Base-by-base conservation (phyloP, 2,797 vertebrate genomes). In the Botia kubotai region DNA sequence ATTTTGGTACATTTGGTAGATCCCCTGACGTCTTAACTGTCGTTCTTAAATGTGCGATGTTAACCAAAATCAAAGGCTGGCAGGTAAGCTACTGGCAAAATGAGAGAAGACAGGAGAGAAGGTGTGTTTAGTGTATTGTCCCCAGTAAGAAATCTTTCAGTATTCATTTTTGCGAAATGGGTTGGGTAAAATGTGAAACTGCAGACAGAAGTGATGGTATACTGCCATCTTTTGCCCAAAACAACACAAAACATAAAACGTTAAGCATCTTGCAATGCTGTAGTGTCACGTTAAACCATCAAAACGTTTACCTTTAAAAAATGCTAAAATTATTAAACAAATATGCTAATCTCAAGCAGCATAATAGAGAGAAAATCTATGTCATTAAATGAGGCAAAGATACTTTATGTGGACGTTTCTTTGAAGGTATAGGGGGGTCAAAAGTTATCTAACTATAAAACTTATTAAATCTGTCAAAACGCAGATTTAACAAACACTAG, bases 151-250 rank as follows among this genome's bases (percentile, higher is more conserved):
- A 11, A 14, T 12, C 2, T 58, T 14, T n/a, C 7, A 10, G 23
- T 63, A 16, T 16, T 7, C 2, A 17, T 65, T 0, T 66, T 53
- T 53, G 23, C 39, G 33, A 29, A 57, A n/a, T 16, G 50, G 13
- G 21, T 5, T 70, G 23, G 12, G 53, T 46, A 7, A 33, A 57
- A 33, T 39, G 0, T 26, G 14, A n/a, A 63, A 39, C 29, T n/a
- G 26, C 46, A 50, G 11, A 55, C 58, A 66, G 46, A 55, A 79
- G 48, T 72, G 69, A 72, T 53, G 69, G 5, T 55, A 79, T 72
- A 55, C 77, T 72, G 77, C 77, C 77, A 66, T 23, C 77, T 79
- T 66, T 72, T 43, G 77, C 33, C 60, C 60, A 66, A 72, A 66
- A 65, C 29, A 68, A n/a, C 33, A 43, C 50, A 72, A 39, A 26